Base-by-base conservation (phyloP, 2,113 vertebrate genomes). In the Uropsilus gracilis region DNA sequence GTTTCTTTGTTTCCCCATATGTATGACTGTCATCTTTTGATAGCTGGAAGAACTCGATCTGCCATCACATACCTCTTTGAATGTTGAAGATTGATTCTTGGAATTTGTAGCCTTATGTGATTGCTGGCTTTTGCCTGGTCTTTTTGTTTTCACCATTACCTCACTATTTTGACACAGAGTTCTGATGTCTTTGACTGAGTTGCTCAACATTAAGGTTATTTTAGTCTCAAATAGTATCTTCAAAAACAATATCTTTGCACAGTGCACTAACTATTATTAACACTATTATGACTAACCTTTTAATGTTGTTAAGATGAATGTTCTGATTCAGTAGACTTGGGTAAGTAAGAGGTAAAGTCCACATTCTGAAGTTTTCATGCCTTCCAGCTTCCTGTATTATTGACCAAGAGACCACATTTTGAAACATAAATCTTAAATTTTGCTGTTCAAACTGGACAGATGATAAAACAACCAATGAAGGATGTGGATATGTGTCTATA, bases 141-240 rank as follows among this genome's bases (percentile, higher is more conserved):
- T 72, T 53, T 6, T 30, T 17, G 6, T 13, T 0, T 32, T 48
- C 42, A 6, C 16, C 53, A 30, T 39, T 44, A 7, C 34, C 24
- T 0, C 12, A 16, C 0, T 72, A 0, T 42, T 18, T 17, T 81
- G 22, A 66, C 37, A 53, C 0, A 28, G 26, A 12, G 2, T 32
- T 82, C 30, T 59, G 3, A 6, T n/a, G 73, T 24, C 28, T 16
- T 50, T 18, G 30, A 73, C 22, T 14, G 37, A 3, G 24, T 81
- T 32, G 44, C 28, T 81, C 9, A 55, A 55, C 11, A 13, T 0
- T 44, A 37, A 37, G 53, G n/a, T n/a, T n/a, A n/a, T n/a, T n/a
- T n/a, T n/a, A n/a, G n/a, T n/a, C n/a, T n/a, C n/a, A n/a, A n/a
- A n/a, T n/a, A n/a, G n/a, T n/a, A n/a, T n/a, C n/a, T n/a, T n/a